Evolutionary conservation across 2,888 invertebrate species (phyloP), one percentile per base, ranked within the genome.

Genomic region (Heliconius erato): DNA sequence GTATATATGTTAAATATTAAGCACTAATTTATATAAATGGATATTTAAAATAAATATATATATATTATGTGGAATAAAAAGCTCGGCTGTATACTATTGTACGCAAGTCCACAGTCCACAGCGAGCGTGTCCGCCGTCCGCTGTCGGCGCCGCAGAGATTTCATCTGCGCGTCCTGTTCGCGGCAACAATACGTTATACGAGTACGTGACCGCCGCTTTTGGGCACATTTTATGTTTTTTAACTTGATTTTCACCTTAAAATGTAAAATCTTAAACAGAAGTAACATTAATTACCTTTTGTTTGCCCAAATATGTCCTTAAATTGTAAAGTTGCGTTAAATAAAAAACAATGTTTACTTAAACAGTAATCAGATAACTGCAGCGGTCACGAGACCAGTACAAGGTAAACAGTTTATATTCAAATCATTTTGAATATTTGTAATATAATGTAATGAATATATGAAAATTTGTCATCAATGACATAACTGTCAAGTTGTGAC

Each of bases 151-250:
- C 40, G 90, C 89, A 89, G 89, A 92, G 94, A 95, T 95, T 93
- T 92, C 94, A 94, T 94, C 94, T 94, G 84, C 80, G 90, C 89
- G 89, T 90, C 91, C 92, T 92, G 94, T 94, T 92, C 92, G 92
- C 91, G 91, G 89, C 91, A 92, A 94, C 93, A 93, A 93, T 93
- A 93, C 35, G 35, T 35, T 35, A 35, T 35, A 40, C 40, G 40
- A 11, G 40, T 40, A 40, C 94, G 92, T 94, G 94, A 92, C 90
- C 89, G 86, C 94, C 95, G 88, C 94, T 91, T 92, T 90, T 86
- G 94, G 94, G 82, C 74, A 86, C 88, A 87, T 86, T 89, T 92
- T 90, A 89, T 89, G 86, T 89, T 90, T 91, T 90, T 89, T 89
- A 91, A 88, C 85, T 86, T 82, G 88, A 87, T 91, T 91, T 92